A percentile compares a stretch with the other conserved stretches of the same genome.
phyloP scores from a whole-genome alignment of 1,140 invertebrate species.

The Bursaphelenchus mucronatus region DNA sequence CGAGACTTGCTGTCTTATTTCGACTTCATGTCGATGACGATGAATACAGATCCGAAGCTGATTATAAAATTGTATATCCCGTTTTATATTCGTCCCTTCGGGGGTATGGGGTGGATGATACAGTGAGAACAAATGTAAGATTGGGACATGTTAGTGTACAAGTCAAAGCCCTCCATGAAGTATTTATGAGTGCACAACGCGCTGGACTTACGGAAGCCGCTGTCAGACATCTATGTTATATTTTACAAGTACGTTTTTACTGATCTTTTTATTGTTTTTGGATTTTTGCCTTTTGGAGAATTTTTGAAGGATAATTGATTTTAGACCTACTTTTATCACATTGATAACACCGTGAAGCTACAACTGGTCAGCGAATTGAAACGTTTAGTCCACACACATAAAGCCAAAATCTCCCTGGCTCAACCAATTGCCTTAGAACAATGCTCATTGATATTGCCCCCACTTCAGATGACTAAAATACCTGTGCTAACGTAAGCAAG shows the following conservation, averaged over 20 bases:
- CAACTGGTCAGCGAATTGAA: conserved; percentile 54
- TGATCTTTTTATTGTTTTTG: background rate
- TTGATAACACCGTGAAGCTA: conserved; percentile 41
- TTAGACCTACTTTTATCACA: conserved; percentile 52
- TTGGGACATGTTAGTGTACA: conserved; percentile 41
- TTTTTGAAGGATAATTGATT: background rate
- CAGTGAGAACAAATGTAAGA: background rate
- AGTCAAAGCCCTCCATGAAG: conserved; percentile 58
- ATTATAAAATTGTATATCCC: conserved; percentile 52
- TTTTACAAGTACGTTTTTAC: conserved; percentile 44
- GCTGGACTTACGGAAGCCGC: conserved; percentile 53
- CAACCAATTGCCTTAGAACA: conserved; percentile 46
- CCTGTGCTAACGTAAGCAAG: conserved; percentile 46
- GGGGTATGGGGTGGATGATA: conserved; percentile 49
- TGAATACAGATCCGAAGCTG: conserved; percentile 36
- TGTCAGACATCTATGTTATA: conserved; percentile 56
- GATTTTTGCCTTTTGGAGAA: conserved; percentile 8
- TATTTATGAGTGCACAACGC: conserved; percentile 53
- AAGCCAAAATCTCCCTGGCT: conserved; percentile 30
- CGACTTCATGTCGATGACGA: conserved; percentile 46
- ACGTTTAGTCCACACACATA: conserved; percentile 30
- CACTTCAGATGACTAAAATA: conserved; percentile 56
- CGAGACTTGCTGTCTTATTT: conserved; percentile 56
- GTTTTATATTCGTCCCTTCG: conserved; percentile 49
- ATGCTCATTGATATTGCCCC: conserved; percentile 51